Evolutionary conservation across 2,888 invertebrate genomes (phyloP).

Genomic region (Platycnemis pennipes): DNA sequence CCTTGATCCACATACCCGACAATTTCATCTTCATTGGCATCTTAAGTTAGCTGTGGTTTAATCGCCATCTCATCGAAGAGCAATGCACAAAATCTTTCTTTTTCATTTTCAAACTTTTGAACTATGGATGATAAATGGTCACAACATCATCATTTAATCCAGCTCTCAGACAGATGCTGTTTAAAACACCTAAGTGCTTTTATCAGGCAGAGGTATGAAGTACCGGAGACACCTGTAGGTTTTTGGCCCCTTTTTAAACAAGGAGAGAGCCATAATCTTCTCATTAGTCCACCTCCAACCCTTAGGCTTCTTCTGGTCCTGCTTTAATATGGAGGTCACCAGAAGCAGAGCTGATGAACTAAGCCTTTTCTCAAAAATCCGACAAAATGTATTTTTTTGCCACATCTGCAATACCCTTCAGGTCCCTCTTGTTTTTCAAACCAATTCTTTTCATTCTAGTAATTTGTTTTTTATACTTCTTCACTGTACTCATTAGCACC

Average conservation of each 20-base stretch:
- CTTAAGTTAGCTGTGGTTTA: background rate
- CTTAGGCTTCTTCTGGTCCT: background rate
- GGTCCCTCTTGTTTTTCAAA: background rate
- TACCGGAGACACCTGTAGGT: background rate
- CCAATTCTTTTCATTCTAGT: background rate
- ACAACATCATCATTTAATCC: background rate
- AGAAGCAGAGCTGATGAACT: background rate
- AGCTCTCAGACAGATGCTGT: background rate
- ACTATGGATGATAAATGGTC: background rate
- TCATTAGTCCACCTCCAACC: background rate
- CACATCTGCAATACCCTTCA: too few relatives aligned
- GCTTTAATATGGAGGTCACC: background rate
- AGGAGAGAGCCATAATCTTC: background rate
- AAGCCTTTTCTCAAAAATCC: background rate
- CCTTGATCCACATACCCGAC: background rate
- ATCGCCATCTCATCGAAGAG: background rate
- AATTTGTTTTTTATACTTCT: background rate
- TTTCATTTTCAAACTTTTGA: background rate
- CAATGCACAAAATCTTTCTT: background rate
- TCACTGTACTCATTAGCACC: background rate
- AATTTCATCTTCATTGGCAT: background rate
- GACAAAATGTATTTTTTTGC: too few relatives aligned
- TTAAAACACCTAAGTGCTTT: background rate
- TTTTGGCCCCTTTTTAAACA: background rate
- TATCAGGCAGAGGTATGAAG: background rate